phyloP scores from a whole-genome alignment of 30 jellyfish, hydroid and myxozoan species.

The Pelagia noctiluca region DNA sequence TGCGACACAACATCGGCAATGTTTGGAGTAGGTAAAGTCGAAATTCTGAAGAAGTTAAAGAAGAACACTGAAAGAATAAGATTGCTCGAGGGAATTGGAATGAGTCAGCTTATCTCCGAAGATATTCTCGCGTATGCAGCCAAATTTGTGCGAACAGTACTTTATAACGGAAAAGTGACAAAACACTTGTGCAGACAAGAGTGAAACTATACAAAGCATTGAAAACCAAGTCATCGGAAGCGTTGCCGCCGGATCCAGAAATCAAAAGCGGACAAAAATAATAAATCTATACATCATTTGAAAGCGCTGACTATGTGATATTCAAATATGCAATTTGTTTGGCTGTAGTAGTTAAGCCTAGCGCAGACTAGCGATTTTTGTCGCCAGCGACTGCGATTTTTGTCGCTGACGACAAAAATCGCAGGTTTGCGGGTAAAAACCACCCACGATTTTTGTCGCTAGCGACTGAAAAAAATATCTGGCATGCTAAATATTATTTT shows the following conservation, averaged over 20 bases:
- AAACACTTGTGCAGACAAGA: conserved; percentile 59
- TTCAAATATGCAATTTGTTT: conserved; percentile 47
- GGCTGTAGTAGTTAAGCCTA: conserved; percentile 61
- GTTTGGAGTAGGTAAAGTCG: conserved; percentile 3
- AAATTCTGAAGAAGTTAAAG: conserved; percentile 32
- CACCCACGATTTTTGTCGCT: too few species aligned
- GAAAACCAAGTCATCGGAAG: conserved; percentile 16
- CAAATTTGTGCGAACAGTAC: conserved; percentile 24
- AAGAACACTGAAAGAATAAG: conserved; percentile 10
- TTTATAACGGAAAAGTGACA: conserved; percentile 38
- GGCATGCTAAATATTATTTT: not conserved
- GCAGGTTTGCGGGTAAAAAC: too few species aligned
- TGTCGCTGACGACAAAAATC: too few species aligned
- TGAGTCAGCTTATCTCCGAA: conserved; percentile 40
- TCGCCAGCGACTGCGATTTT: too few species aligned
- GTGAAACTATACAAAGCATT: conserved; percentile 14
- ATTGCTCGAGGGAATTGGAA: conserved; percentile 50
- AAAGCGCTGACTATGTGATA: conserved; percentile 42
- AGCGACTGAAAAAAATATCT: too few species aligned
- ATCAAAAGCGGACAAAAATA: not conserved
- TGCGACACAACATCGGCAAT: conserved; percentile 51
- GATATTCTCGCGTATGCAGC: conserved; percentile 39
- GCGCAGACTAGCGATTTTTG: too few species aligned
- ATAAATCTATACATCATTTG: conserved; percentile 26
- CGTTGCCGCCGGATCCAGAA: conserved; percentile 2